A percentile compares a stretch with the other conserved stretches of the same genome.
Evolutionary conservation across 2,113 vertebrate species (phyloP).

Genomic region (Gopherus evgoodei): DNA sequence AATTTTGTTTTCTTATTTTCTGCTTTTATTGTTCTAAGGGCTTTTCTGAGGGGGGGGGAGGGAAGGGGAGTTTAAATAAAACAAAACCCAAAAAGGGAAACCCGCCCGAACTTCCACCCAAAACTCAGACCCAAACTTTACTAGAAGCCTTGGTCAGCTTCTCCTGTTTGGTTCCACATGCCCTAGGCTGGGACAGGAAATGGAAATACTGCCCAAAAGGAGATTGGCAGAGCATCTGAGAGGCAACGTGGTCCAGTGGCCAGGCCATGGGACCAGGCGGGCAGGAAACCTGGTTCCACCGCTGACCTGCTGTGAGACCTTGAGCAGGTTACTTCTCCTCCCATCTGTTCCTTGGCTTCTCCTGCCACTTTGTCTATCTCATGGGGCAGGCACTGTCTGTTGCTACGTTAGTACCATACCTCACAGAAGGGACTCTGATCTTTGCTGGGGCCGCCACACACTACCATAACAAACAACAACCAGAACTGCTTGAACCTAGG

Average conservation of each 20-base stretch:
- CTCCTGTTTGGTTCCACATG: accelerated
- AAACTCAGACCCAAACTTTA: conserved; percentile 52
- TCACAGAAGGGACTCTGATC: not conserved
- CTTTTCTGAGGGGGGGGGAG: conserved; percentile 1
- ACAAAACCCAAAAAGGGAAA: conserved; percentile 70
- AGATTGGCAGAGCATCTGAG: not conserved
- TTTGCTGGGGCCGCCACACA: not conserved
- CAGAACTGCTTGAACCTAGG: too few species aligned
- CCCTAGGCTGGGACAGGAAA: conserved; percentile 32
- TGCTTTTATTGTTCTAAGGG: conserved; percentile 55
- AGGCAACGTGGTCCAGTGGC: not conserved
- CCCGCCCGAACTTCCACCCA: not conserved
- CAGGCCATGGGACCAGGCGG: not conserved
- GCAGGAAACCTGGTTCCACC: not conserved
- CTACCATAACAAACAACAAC: too few species aligned
- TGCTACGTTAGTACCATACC: not conserved
- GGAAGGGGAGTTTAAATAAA: conserved; percentile 39
- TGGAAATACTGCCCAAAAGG: not conserved
- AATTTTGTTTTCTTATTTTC: conserved; percentile 61
- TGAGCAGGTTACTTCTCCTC: not conserved
- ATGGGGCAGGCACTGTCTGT: not conserved
- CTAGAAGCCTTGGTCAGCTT: conserved; percentile 15
- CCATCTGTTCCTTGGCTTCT: not conserved
- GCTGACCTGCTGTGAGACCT: not conserved
- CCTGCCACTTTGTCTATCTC: not conserved